Evolutionary conservation across 2,888 invertebrate genomes (phyloP).

Genomic region (Galerucella pusilla): DNA sequence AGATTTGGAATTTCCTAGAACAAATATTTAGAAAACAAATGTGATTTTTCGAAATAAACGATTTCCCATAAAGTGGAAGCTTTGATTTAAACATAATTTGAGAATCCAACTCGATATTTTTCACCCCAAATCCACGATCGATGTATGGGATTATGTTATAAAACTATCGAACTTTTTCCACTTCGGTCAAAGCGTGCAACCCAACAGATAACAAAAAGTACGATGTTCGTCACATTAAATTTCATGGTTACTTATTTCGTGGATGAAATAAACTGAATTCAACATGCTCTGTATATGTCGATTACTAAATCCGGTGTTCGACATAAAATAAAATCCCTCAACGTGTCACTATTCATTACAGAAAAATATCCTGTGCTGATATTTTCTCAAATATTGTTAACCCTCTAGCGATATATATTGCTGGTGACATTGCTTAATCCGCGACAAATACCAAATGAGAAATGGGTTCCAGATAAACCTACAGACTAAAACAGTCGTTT

Average conservation of each 20-base stretch:
- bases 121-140: neutral
- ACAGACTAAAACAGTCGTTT: constrained; percentile 12
- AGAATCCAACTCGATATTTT: neutral
- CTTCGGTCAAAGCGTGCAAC: neutral
- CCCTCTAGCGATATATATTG: neutral
- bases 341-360: constrained; percentile 4
- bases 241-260: neutral
- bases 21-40: neutral
- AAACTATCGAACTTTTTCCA: neutral
- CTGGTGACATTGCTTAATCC: constrained; percentile 15
- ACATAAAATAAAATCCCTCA: constrained; percentile 5
- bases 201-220: neutral
- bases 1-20: constrained; percentile 4
- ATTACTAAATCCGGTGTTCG: neutral
- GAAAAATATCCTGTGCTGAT: constrained; percentile 11
- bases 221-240: neutral
- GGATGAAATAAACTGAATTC: neutral
- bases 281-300: neutral
- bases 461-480: constrained; percentile 20
- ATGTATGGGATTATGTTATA: neutral
- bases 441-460: constrained; percentile 17
- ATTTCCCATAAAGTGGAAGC: neutral
- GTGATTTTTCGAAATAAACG: neutral
- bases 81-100: too few relatives aligned
- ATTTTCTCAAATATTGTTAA: constrained; percentile 15